Percentiles rank a stretch among this genome's conserved stretches.
phyloP scores from a whole-genome alignment of 2,888 invertebrate genomes.

The Hirtodrosophila confusa region DNA sequence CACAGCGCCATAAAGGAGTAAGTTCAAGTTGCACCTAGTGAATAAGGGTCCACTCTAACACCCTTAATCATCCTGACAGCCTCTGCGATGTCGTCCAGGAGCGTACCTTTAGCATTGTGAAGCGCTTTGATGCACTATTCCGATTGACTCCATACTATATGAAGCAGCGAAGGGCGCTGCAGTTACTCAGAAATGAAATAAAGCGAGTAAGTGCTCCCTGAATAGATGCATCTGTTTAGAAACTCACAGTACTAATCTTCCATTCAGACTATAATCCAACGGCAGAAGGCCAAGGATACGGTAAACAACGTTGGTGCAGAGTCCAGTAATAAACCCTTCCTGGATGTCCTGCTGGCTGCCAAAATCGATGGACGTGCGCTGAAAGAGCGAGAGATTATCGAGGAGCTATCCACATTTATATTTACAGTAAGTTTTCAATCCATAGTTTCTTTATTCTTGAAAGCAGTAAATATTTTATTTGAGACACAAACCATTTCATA shows the following conservation, averaged over 20 bases:
- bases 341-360: slow-evolving; percentile 73
- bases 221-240: neutral
- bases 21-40: slow-evolving; percentile 26
- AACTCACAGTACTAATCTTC: neutral
- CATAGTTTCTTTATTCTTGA: no score
- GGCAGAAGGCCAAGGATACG: slow-evolving; percentile 21
- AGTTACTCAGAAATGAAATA: slow-evolving; percentile 72
- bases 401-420: slow-evolving; percentile 81
- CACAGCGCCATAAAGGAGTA: slow-evolving; percentile 74
- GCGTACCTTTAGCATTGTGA: slow-evolving; percentile 76
- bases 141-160: slow-evolving; percentile 68
- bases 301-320: neutral
- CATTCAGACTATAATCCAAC: slow-evolving; percentile 60
- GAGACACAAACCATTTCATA: no score
- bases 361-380: slow-evolving; percentile 71
- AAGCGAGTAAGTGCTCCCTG: slow-evolving; percentile 46
- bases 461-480: no score
- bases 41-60: neutral
- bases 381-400: slow-evolving; percentile 71
- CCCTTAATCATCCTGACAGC: slow-evolving; percentile 20
- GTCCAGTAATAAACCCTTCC: slow-evolving; percentile 61
- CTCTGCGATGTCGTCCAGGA: slow-evolving; percentile 74
- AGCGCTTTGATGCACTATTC: slow-evolving; percentile 77
- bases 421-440: slow-evolving; percentile 66
- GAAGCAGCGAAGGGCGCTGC: slow-evolving; percentile 79